phyloP scores from a whole-genome alignment of 2,888 invertebrate genomes.

The Nemotelus pantherinus region DNA sequence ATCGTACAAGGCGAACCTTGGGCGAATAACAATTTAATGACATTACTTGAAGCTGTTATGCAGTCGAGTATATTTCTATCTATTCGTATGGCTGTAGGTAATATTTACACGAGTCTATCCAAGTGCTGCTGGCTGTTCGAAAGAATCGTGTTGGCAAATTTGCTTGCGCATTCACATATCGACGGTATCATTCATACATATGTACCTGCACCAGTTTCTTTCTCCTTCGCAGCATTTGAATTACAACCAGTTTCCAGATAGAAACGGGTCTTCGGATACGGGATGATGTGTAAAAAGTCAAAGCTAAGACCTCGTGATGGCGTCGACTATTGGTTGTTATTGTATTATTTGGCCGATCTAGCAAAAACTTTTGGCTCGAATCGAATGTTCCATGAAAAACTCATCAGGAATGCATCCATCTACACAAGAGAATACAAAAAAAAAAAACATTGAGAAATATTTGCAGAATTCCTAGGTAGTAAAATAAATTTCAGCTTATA shows the following conservation, averaged over 20 bases:
- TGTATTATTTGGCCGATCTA: neutral
- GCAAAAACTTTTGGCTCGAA: neutral
- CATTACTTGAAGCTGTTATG: conserved; percentile 25
- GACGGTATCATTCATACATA: too few species aligned
- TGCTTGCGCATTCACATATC: too few species aligned
- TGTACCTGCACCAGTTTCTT: conserved; percentile 42
- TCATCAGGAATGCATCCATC: too few species aligned
- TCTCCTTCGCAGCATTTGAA: conserved; percentile 28
- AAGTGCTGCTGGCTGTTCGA: neutral
- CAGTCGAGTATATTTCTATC: neutral
- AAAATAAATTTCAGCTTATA: too few species aligned
- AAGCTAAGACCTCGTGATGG: neutral
- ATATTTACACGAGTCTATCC: conserved; percentile 22
- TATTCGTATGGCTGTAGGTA: neutral
- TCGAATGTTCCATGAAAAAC: too few species aligned
- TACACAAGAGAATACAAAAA: too few species aligned
- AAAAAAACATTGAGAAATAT: too few species aligned
- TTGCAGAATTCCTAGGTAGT: too few species aligned
- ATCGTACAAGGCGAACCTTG: conserved; percentile 35
- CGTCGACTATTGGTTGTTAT: neutral
- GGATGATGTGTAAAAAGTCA: conserved; percentile 37
- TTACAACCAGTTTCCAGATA: conserved; percentile 26
- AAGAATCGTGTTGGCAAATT: too few species aligned
- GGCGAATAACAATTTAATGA: conserved; percentile 42
- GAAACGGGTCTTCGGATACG: conserved; percentile 35